Evolutionary conservation across 35 echinoderm and acorn worm species (phyloP).

Genomic region (Diadema setosum): DNA sequence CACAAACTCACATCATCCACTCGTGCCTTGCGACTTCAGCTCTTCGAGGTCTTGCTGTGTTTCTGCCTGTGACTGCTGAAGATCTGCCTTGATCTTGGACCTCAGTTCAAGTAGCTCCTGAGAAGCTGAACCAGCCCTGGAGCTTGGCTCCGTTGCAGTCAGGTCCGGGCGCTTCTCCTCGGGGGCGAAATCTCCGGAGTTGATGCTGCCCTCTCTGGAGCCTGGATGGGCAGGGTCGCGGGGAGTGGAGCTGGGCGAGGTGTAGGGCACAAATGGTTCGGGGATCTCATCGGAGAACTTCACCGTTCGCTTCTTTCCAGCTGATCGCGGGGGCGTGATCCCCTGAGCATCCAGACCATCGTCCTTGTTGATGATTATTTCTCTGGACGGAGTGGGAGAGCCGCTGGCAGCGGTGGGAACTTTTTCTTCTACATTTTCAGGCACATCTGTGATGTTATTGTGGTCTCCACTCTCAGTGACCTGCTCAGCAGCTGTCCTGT

Average conservation of each 20-base stretch:
- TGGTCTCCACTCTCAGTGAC: neutral
- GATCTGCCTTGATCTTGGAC: conserved; percentile 61
- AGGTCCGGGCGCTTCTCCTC: neutral
- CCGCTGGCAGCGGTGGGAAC: neutral
- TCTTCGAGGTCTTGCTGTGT: conserved; percentile 24
- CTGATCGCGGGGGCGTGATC: conserved; percentile 26
- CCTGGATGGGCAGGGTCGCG: conserved; percentile 13
- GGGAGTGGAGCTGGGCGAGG: conserved; percentile 51
- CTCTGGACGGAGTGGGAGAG: neutral
- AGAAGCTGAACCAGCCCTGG: neutral
- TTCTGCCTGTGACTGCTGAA: conserved; percentile 50
- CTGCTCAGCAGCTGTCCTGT: too few relatives aligned
- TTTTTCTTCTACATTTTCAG: neutral
- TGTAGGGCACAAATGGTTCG: conserved; percentile 35
- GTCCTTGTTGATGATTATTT: conserved; percentile 64
- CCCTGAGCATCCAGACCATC: conserved; percentile 50
- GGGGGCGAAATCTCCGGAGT: neutral
- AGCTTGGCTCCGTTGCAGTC: neutral
- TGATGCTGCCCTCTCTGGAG: neutral
- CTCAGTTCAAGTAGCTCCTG: conserved; percentile 39
- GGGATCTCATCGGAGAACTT: conserved; percentile 59
- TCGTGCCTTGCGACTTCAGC: neutral
- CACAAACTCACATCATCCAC: neutral
- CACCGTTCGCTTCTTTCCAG: conserved; percentile 48
- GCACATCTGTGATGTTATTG: too few relatives aligned